A percentile compares a stretch with the other conserved stretches of the same genome.
Evolutionary conservation across 2,113 vertebrate species (phyloP).

Genomic region (Alligator mississippiensis): DNA sequence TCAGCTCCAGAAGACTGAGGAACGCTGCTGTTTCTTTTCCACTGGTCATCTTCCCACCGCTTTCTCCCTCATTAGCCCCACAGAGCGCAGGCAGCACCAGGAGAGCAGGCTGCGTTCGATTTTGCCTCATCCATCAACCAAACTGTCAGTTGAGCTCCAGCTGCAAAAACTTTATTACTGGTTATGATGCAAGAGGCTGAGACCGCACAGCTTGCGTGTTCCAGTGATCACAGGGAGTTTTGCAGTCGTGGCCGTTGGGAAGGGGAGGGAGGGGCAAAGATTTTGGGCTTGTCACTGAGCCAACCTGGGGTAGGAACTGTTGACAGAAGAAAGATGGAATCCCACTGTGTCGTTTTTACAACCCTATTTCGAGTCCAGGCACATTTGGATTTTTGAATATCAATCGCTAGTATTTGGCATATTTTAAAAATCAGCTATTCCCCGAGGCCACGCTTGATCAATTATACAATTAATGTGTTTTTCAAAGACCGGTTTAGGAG

Average conservation of each 20-base stretch:
- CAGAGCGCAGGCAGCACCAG: not conserved
- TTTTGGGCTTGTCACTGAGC: conserved; percentile 51
- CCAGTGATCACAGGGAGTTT: conserved; percentile 34
- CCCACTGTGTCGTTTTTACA: conserved; percentile 55
- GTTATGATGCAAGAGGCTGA: conserved; percentile 55
- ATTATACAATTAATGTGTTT: conserved; percentile 11
- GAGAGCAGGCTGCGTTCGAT: not conserved
- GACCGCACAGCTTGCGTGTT: conserved; percentile 38
- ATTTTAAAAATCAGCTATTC: conserved; percentile 50
- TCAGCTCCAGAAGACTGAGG: not conserved
- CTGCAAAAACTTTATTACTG: conserved; percentile 51
- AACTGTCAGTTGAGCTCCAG: conserved; percentile 55
- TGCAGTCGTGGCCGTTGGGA: not conserved
- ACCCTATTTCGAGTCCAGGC: conserved; percentile 8
- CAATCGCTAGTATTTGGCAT: conserved; percentile 45
- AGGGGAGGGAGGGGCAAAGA: conserved; percentile 27
- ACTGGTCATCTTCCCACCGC: not conserved
- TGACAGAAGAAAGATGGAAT: conserved; percentile 60
- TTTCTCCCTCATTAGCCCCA: not conserved
- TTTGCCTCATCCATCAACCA: conserved; percentile 56
- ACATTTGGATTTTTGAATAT: not conserved
- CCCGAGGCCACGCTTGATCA: conserved; percentile 41
- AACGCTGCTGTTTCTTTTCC: not conserved
- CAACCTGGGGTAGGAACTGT: conserved; percentile 66
- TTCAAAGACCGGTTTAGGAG: conserved; percentile 20